Evolutionary conservation across 2,888 invertebrate species (phyloP).

Genomic region (Lymantria monacha): DNA sequence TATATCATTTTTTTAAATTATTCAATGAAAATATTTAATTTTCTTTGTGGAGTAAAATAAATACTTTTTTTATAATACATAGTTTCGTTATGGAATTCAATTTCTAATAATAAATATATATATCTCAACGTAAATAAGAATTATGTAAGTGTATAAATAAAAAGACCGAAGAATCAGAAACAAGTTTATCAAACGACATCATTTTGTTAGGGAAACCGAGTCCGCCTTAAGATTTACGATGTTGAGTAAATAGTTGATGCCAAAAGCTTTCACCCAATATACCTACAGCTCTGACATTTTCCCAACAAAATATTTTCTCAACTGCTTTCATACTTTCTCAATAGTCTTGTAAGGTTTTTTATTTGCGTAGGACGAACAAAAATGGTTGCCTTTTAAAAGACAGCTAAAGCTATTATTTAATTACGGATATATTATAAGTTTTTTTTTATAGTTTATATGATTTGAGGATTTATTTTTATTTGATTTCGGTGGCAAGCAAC

Average conservation of each 20-base stretch:
- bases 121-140: not conserved
- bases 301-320: conserved; percentile 29
- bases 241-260: conserved; percentile 20
- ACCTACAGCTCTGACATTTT: conserved; percentile 28
- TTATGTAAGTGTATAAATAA: not conserved
- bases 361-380: conserved; percentile 10
- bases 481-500: too few relatives aligned
- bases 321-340: conserved; percentile 18
- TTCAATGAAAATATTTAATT: too few relatives aligned
- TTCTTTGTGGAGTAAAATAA: too few relatives aligned
- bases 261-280: conserved; percentile 19
- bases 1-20: too few relatives aligned
- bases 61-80: too few relatives aligned
- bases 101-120: too few relatives aligned
- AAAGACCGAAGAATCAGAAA: conserved; percentile 3
- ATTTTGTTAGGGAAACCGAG: conserved; percentile 18
- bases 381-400: not conserved
- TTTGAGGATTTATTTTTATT: too few relatives aligned
- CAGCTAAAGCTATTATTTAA: not conserved
- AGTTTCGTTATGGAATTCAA: too few relatives aligned
- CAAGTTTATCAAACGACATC: conserved; percentile 18
- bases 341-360: conserved; percentile 25
- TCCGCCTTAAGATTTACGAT: conserved; percentile 23
- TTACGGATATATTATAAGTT: not conserved
- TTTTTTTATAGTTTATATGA: too few relatives aligned